Percentiles rank a stretch among this genome's conserved stretches.
These are phyloP conservation scores for Lethenteron reissneri DNA, from an alignment of 2,113 vertebrate genomes.

Conservation along the genomic window DNA sequence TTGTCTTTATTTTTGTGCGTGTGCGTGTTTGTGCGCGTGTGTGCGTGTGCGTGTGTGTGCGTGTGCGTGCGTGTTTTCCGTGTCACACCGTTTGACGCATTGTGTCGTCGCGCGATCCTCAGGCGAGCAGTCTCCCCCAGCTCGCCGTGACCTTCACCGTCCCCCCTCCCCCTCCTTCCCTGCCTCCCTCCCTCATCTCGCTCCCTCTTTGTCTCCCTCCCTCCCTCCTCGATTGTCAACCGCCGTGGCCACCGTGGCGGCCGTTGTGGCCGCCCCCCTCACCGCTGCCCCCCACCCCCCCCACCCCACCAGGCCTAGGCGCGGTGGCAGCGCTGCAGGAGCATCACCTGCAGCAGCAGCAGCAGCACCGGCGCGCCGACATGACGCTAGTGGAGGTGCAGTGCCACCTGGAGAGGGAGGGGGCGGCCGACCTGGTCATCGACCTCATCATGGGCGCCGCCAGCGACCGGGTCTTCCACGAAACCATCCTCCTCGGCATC, in stretches of 20 bases:
- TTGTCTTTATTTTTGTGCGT: too few relatives aligned
- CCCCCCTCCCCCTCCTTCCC: too few relatives aligned
- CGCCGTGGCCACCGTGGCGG: not conserved
- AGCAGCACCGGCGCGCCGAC: constrained; percentile 30
- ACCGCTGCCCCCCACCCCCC: not conserved
- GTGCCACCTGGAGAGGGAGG: constrained; percentile 90
- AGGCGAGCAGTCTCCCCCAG: too few relatives aligned
- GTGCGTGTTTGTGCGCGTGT: too few relatives aligned
- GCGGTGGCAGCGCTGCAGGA: too few relatives aligned
- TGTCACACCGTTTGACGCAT: too few relatives aligned
- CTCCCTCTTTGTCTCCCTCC: not conserved
- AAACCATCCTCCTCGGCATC: constrained; percentile 87
- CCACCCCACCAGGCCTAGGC: not conserved
- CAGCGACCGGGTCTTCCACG: constrained; percentile 86
- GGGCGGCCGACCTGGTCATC: constrained; percentile 82
- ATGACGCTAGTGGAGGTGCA: constrained; percentile 80
- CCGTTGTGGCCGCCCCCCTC: not conserved
- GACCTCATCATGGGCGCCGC: constrained; percentile 96
- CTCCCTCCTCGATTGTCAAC: not conserved
- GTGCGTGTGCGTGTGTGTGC: not conserved
- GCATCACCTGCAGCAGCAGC: too few relatives aligned
- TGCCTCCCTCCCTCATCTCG: too few relatives aligned
- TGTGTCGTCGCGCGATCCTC: too few relatives aligned
- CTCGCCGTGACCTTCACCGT: too few relatives aligned
- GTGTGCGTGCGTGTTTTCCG: not conserved